Evolutionary conservation across 2,797 vertebrate genomes (phyloP).

Genomic region (Lithobates pipiens): DNA sequence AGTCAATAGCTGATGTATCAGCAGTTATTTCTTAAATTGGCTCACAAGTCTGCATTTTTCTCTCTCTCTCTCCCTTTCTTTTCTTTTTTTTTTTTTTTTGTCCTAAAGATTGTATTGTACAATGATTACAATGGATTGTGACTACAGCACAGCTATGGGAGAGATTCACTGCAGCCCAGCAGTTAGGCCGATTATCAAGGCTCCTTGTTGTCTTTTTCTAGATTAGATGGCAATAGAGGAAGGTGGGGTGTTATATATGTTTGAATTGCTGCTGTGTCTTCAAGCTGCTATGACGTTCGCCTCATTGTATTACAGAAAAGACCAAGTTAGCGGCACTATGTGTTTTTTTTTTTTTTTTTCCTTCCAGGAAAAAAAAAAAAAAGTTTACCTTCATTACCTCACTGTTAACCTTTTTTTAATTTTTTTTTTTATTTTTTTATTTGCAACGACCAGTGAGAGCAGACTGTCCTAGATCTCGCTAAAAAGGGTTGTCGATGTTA

Average conservation of each 20-base stretch:
- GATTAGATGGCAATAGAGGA: conserved; percentile 61
- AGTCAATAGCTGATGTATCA: conserved; percentile 98
- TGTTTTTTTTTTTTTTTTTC: conserved; percentile 1
- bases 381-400: conserved; percentile 35
- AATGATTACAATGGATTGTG: conserved; percentile 84
- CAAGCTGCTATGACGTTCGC: conserved; percentile 33
- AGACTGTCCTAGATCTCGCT: neutral
- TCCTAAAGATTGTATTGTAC: conserved; percentile 86
- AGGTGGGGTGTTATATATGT: conserved; percentile 53
- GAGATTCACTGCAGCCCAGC: conserved; percentile 70
- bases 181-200: conserved; percentile 68
- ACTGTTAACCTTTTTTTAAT: conserved; percentile 57
- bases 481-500: conserved; percentile 56
- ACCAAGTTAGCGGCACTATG: conserved; percentile 30
- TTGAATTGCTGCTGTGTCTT: conserved; percentile 39
- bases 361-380: neutral
- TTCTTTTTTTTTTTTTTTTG: conserved; percentile 56
- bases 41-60: conserved; percentile 90
- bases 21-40: conserved; percentile 97
- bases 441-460: conserved; percentile 64
- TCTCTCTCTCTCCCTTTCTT: conserved; percentile 59
- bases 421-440: too few species aligned
- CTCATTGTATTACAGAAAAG: conserved; percentile 43
- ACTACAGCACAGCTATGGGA: conserved; percentile 79
- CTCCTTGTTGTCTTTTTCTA: conserved; percentile 62